Evolutionary conservation across 2,113 vertebrate species (phyloP).

Genomic region (Solea solea): DNA sequence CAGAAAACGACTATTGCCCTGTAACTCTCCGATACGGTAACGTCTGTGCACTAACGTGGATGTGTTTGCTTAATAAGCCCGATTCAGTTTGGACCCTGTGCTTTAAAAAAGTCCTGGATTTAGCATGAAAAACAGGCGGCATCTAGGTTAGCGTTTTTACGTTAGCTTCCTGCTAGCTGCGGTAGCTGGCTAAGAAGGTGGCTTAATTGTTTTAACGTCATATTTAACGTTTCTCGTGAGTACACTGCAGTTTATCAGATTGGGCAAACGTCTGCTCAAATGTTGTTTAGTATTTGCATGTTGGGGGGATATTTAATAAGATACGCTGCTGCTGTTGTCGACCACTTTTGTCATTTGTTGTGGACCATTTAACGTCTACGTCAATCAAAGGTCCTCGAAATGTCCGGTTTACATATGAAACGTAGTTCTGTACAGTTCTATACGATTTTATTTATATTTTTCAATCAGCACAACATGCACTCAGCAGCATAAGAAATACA

Average conservation of each 20-base stretch:
- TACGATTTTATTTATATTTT: too few species aligned
- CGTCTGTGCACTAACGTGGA: background rate
- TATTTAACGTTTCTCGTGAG: background rate
- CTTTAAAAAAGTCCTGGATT: constrained; percentile 35
- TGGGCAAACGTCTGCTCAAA: background rate
- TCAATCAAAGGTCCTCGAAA: constrained; percentile 14
- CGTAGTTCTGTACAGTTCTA: too few species aligned
- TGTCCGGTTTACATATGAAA: too few species aligned
- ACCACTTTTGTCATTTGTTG: constrained; percentile 25
- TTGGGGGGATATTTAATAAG: constrained; percentile 6
- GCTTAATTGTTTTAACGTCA: constrained; percentile 39
- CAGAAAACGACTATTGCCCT: constrained; percentile 53
- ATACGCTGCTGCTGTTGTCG: constrained; percentile 15
- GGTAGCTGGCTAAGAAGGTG: constrained; percentile 57
- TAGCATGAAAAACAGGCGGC: constrained; percentile 35
- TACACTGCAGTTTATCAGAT: background rate
- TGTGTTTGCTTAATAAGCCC: background rate
- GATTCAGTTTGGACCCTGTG: background rate
- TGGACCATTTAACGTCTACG: background rate
- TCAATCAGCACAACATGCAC: too few species aligned
- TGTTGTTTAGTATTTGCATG: rapidly evolving
- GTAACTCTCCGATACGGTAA: constrained; percentile 65
- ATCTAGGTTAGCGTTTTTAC: constrained; percentile 39
- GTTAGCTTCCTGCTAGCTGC: constrained; percentile 67
- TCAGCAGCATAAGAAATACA: too few species aligned